Percentiles rank a stretch among this genome's conserved stretches.
phyloP scores from a whole-genome alignment of 2,888 invertebrate species.

The Diogma glabrata region DNA sequence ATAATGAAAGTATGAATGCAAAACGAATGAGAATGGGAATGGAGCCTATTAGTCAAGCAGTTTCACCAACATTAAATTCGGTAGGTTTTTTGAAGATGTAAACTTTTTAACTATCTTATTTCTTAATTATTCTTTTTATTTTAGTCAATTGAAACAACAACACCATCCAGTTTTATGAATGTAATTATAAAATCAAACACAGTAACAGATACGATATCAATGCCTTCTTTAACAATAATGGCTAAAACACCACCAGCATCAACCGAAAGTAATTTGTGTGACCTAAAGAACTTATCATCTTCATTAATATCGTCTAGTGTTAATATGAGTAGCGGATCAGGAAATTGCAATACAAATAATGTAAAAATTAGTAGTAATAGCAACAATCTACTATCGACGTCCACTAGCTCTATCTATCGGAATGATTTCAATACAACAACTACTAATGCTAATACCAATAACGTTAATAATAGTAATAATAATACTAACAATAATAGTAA shows the following conservation, averaged over 20 bases:
- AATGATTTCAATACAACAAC: slow-evolving; percentile 1
- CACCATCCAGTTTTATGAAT: slow-evolving; percentile 9
- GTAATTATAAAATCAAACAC: slow-evolving; percentile 8
- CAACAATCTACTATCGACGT: too few relatives aligned
- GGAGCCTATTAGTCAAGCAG: slow-evolving; percentile 86
- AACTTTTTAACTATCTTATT: neutral
- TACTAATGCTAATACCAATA: slow-evolving; percentile 8
- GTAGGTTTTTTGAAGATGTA: neutral
- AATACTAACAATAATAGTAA: neutral
- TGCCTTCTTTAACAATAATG: slow-evolving; percentile 8
- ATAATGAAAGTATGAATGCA: slow-evolving; percentile 94
- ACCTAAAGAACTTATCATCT: neutral
- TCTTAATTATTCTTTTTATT: neutral
- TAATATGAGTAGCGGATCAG: neutral
- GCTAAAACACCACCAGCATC: slow-evolving; percentile 24
- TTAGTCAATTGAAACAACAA: slow-evolving; percentile 7
- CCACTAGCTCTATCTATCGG: too few relatives aligned
- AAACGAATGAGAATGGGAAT: slow-evolving; percentile 93
- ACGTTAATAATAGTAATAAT: neutral
- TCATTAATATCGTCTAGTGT: neutral
- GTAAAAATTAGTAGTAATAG: neutral
- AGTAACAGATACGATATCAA: slow-evolving; percentile 1
- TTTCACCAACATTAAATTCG: slow-evolving; percentile 37
- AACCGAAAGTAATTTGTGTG: slow-evolving; percentile 18
- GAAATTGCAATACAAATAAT: neutral